These are phyloP conservation scores for Macrosoma leucophasiata DNA, from an alignment of 2,888 invertebrate species.

Conservation along the genomic window DNA sequence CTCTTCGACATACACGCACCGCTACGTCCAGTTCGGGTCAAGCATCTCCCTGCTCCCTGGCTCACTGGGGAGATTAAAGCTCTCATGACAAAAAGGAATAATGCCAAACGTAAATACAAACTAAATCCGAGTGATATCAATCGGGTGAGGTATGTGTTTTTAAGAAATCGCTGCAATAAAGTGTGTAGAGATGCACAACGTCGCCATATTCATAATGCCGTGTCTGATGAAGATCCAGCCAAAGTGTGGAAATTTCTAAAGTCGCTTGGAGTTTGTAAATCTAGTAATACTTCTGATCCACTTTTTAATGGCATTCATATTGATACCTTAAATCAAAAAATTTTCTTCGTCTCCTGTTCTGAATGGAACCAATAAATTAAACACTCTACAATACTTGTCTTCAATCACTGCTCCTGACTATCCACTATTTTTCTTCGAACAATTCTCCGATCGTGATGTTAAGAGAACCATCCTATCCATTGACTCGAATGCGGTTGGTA, in stretches of 20 bases:
- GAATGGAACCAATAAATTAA: neutral
- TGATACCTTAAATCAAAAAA: neutral
- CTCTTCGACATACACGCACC: constrained; percentile 19
- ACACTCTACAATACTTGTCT: constrained; percentile 2
- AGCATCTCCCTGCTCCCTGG: constrained; percentile 20
- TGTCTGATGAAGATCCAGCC: constrained; percentile 4
- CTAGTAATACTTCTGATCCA: neutral
- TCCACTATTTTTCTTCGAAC: constrained; percentile 5
- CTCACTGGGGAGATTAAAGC: constrained; percentile 10
- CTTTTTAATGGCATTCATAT: neutral
- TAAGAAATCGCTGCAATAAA: constrained; percentile 8
- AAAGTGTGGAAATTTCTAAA: constrained; percentile 7
- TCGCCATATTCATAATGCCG: constrained; percentile 8
- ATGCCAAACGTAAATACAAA: constrained; percentile 11
- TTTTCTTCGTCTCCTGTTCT: constrained; percentile 2
- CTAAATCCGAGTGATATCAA: constrained; percentile 3
- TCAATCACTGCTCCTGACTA: constrained; percentile 5
- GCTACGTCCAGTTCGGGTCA: constrained; percentile 7
- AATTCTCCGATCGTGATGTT: constrained; percentile 8
- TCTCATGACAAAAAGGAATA: constrained; percentile 11
- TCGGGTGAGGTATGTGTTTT: constrained; percentile 2
- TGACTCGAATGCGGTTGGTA: constrained; percentile 9
- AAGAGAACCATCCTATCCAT: constrained; percentile 6
- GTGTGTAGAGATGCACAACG: constrained; percentile 9
- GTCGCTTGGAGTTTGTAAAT: constrained; percentile 7